A percentile compares a stretch with the other conserved stretches of the same genome.
Conservation (phyloP, 2,113 vertebrate genomes). For the Falcunculus frontatus region DNA sequence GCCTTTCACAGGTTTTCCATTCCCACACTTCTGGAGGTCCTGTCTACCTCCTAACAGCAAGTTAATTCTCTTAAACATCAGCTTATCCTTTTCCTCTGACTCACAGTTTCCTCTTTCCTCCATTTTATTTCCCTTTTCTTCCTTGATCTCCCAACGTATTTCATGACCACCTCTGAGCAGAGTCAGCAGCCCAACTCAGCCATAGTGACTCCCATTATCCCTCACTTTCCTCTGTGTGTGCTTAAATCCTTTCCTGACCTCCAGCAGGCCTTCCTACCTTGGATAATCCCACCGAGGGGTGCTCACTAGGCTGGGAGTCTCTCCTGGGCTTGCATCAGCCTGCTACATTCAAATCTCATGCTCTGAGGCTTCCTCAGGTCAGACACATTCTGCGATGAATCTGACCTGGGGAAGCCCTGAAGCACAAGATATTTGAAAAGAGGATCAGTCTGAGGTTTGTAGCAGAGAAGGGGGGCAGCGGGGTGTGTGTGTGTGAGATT, state of each 20-base stretch:
- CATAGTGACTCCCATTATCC: conserved; percentile 23
- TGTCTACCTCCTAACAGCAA: background rate
- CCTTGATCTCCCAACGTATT: background rate
- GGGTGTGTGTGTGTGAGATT: conserved; percentile 21
- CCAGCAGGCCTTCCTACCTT: conserved; percentile 50
- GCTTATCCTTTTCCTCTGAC: background rate
- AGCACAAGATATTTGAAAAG: conserved; percentile 67
- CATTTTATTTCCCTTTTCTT: conserved; percentile 27
- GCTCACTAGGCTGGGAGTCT: conserved; percentile 42
- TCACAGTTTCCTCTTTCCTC: background rate
- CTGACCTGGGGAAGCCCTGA: conserved; percentile 70
- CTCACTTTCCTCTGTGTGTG: conserved; percentile 31
- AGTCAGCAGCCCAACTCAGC: conserved; percentile 11
- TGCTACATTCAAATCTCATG: conserved; percentile 66
- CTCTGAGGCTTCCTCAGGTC: conserved; percentile 69
- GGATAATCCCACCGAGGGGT: conserved; percentile 54
- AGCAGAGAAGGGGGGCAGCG: background rate
- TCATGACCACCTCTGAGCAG: conserved; percentile 39
- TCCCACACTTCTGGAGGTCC: background rate
- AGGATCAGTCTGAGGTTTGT: conserved; percentile 67
- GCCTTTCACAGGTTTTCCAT: background rate
- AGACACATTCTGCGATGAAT: conserved; percentile 66
- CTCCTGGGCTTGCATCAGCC: conserved; percentile 58
- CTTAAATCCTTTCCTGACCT: conserved; percentile 62
- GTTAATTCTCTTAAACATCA: background rate